A percentile compares a stretch with the other conserved stretches of the same genome.
phyloP scores from a whole-genome alignment of 1,140 invertebrate genomes.

The Centruroides sculpturatus region DNA sequence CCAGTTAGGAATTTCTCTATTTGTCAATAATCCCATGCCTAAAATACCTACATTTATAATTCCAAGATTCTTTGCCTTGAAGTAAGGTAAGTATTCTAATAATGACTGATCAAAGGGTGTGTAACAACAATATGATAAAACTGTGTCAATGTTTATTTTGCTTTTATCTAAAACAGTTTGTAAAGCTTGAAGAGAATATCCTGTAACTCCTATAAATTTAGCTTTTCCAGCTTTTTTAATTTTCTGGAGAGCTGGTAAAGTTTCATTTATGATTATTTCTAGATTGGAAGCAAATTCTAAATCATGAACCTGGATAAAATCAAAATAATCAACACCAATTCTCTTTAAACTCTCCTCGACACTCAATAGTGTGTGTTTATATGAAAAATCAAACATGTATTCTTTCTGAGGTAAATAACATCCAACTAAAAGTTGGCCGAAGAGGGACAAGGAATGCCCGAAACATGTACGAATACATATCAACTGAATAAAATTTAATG shows the following conservation, averaged over 20 bases:
- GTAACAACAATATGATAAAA: slow-evolving; percentile 63
- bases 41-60: slow-evolving; percentile 66
- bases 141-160: slow-evolving; percentile 47
- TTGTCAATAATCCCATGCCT: slow-evolving; percentile 63
- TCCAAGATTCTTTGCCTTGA: slow-evolving; percentile 53
- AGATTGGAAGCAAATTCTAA: slow-evolving; percentile 68
- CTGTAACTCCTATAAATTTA: slow-evolving; percentile 68
- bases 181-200: slow-evolving; percentile 62
- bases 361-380: slow-evolving; percentile 51
- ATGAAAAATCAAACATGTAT: slow-evolving; percentile 76
- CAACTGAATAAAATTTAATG: no score
- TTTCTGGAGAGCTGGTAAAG: slow-evolving; percentile 59
- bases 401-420: slow-evolving; percentile 56
- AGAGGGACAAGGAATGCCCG: no score
- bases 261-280: slow-evolving; percentile 67
- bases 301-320: slow-evolving; percentile 65
- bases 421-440: no score
- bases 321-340: slow-evolving; percentile 66
- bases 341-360: slow-evolving; percentile 58
- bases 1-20: slow-evolving; percentile 43
- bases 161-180: slow-evolving; percentile 54
- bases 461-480: no score
- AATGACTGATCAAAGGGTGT: slow-evolving; percentile 65
- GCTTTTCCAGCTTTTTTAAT: slow-evolving; percentile 60
- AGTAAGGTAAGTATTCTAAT: slow-evolving; percentile 52